phyloP scores from a whole-genome alignment of 1,140 invertebrate species.

The Euura lappo region DNA sequence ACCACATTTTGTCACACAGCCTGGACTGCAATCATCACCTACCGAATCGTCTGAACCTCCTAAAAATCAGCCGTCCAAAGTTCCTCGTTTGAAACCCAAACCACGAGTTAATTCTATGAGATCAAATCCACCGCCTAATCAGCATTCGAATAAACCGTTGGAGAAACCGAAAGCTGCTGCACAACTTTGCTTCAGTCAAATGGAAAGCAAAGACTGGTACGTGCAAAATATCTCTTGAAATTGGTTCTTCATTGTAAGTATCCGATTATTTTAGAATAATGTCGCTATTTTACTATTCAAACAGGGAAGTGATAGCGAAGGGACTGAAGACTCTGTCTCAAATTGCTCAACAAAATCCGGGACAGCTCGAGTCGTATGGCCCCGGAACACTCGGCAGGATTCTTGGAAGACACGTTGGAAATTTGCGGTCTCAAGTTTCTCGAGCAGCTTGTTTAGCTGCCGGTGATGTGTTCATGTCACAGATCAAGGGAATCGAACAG shows the following conservation, averaged over 20 bases:
- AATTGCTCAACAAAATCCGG: conserved; percentile 74
- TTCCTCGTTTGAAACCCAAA: conserved; percentile 31
- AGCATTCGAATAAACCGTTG: conserved; percentile 44
- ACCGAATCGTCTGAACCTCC: neutral
- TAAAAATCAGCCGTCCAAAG: conserved; percentile 25
- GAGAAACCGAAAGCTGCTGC: conserved; percentile 71
- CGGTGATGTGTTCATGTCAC: conserved; percentile 75
- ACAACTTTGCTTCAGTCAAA: conserved; percentile 67
- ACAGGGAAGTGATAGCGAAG: conserved; percentile 81
- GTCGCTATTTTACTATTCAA: conserved; percentile 27
- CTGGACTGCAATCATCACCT: too few species aligned
- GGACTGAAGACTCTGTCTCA: conserved; percentile 77
- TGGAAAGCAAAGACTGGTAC: conserved; percentile 80
- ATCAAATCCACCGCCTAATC: conserved; percentile 17
- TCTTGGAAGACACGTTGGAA: conserved; percentile 80
- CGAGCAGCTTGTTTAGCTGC: conserved; percentile 82
- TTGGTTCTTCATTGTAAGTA: neutral
- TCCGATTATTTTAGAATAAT: conserved; percentile 8
- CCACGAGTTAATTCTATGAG: conserved; percentile 24
- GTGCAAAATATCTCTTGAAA: conserved; percentile 26
- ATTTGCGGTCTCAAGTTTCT: conserved; percentile 89
- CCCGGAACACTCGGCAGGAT: conserved; percentile 68
- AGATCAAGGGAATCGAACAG: conserved; percentile 76
- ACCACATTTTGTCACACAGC: too few species aligned
- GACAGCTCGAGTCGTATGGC: conserved; percentile 67